phyloP scores from a whole-genome alignment of 2,113 vertebrate genomes.

The Eolophus roseicapilla region DNA sequence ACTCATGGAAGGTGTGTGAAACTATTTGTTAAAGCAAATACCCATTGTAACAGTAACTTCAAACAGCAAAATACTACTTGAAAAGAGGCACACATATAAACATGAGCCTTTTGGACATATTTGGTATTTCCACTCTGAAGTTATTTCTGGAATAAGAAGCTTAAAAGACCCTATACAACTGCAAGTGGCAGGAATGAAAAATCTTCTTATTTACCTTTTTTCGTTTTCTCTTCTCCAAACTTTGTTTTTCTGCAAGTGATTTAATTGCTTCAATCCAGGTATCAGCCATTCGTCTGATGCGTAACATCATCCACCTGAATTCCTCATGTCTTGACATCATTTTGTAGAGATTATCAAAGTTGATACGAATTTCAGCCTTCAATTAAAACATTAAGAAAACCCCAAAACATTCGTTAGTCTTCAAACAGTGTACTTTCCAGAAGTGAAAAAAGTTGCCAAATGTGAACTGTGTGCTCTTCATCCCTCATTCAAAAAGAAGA shows the following conservation, averaged over 20 bases:
- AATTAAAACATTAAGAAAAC: not conserved
- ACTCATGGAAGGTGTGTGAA: fast-evolving
- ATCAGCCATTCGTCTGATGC: constrained; percentile 94
- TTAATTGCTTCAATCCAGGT: constrained; percentile 92
- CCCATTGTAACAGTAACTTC: not conserved
- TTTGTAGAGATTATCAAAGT: constrained; percentile 90
- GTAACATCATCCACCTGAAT: constrained; percentile 97
- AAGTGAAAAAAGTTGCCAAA: not conserved
- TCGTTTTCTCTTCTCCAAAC: constrained; percentile 84
- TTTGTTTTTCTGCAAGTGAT: constrained; percentile 91
- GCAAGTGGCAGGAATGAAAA: not conserved
- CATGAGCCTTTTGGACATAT: fast-evolving
- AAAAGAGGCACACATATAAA: not conserved
- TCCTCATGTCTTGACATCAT: constrained; percentile 95
- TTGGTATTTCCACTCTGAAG: not conserved
- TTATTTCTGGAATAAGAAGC: not conserved
- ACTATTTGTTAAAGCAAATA: not conserved
- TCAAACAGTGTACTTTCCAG: not conserved
- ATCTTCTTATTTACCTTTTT: constrained; percentile 84
- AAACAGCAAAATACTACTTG: not conserved
- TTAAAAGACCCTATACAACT: not conserved
- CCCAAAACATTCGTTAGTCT: not conserved
- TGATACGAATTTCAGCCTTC: constrained; percentile 89
- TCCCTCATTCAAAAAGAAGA: not conserved
- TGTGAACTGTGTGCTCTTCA: not conserved